Conservation (phyloP, 2,113 vertebrate genomes). For the Naja naja region DNA sequence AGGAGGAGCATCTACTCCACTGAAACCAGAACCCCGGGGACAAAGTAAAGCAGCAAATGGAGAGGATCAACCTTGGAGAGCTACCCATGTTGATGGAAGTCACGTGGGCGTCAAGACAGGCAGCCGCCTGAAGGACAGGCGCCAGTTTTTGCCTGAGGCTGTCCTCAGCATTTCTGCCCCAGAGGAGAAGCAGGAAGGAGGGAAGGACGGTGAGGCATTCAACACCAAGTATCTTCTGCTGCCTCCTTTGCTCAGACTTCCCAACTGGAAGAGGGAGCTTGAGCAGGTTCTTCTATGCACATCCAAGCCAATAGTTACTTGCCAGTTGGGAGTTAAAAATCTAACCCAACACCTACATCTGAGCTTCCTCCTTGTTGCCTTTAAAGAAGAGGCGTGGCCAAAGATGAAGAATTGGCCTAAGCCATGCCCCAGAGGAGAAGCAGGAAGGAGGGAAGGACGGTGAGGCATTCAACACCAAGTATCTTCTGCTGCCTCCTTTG, state of each 20-base stretch:
- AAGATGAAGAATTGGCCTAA: background rate
- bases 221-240: background rate
- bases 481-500: background rate
- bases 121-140: background rate
- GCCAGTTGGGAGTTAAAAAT: background rate
- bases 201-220: background rate
- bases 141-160: background rate
- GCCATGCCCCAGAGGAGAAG: background rate
- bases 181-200: background rate
- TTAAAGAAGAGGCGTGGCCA: background rate
- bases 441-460: background rate
- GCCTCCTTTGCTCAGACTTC: background rate
- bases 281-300: background rate
- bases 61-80: background rate
- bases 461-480: background rate
- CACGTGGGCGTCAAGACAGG: background rate
- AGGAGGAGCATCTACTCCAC: background rate
- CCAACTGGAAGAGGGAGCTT: background rate
- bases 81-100: background rate
- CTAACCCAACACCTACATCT: background rate
- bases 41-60: background rate
- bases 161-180: background rate
- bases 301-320: background rate
- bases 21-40: background rate
- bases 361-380: background rate